phyloP scores from a whole-genome alignment of 2,113 vertebrate genomes.

The Charadrius vociferus region DNA sequence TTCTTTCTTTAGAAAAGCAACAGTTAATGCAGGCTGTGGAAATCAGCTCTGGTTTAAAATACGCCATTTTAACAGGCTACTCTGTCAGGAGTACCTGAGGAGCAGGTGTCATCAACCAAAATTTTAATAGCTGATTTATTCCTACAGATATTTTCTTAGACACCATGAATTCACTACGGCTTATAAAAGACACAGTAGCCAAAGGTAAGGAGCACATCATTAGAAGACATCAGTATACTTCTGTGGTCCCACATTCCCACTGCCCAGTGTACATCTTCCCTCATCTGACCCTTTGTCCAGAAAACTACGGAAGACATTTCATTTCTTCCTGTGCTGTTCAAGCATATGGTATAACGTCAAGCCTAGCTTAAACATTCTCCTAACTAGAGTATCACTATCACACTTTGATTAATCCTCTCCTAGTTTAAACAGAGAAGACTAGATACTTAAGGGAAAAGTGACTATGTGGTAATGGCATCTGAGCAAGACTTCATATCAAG shows the following conservation, averaged over 20 bases:
- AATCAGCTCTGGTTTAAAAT: background rate
- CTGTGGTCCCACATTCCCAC: background rate
- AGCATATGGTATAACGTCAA: background rate
- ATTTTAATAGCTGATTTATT: background rate
- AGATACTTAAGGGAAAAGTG: too few relatives aligned
- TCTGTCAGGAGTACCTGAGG: background rate
- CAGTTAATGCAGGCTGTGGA: background rate
- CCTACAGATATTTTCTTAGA: background rate
- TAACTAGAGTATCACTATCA: background rate
- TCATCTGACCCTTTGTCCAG: background rate
- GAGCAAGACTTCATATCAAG: background rate
- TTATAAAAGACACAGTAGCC: background rate
- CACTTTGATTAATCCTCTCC: background rate
- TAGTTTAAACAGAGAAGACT: background rate
- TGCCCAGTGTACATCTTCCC: background rate
- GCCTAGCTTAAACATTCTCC: background rate
- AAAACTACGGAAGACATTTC: background rate
- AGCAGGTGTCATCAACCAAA: background rate
- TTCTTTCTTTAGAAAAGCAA: background rate
- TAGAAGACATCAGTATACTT: background rate
- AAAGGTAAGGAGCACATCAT: background rate
- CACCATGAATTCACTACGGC: background rate
- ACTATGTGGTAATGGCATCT: background rate
- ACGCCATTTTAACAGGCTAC: background rate
- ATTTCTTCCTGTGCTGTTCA: background rate